phyloP scores from a whole-genome alignment of 2,888 invertebrate species.

The Periphyllus acericola region DNA sequence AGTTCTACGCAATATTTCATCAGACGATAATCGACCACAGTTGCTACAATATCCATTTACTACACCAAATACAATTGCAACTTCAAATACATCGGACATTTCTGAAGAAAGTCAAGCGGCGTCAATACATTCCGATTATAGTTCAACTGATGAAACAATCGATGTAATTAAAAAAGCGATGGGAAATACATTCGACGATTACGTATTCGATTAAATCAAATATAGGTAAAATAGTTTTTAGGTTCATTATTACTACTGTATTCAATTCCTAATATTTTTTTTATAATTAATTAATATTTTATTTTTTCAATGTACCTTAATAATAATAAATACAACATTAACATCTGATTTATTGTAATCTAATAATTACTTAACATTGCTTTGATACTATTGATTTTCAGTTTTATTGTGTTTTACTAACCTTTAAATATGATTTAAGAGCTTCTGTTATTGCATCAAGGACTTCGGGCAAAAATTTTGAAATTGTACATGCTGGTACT shows the following conservation, averaged over 20 bases:
- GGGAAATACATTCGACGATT: no score
- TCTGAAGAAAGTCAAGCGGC: no score
- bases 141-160: no score
- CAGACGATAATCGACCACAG: no score
- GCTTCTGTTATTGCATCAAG: constrained; percentile 10
- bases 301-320: constrained; percentile 21
- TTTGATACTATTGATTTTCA: constrained; percentile 10
- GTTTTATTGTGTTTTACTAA: constrained; percentile 8
- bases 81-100: no score
- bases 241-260: background rate
- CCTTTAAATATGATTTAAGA: constrained; percentile 28
- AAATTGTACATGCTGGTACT: background rate
- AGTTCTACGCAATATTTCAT: no score
- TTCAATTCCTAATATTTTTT: constrained; percentile 23
- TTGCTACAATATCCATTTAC: no score
- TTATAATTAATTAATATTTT: constrained; percentile 12
- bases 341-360: constrained; percentile 13
- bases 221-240: constrained; percentile 12
- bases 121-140: no score
- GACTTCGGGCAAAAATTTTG: constrained; percentile 27
- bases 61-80: no score
- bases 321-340: constrained; percentile 4
- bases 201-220: no score
- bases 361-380: constrained; percentile 28
- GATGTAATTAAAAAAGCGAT: no score